A percentile compares a stretch with the other conserved stretches of the same genome.
phyloP scores from a whole-genome alignment of 2,113 vertebrate species.

The Upupa epops region DNA sequence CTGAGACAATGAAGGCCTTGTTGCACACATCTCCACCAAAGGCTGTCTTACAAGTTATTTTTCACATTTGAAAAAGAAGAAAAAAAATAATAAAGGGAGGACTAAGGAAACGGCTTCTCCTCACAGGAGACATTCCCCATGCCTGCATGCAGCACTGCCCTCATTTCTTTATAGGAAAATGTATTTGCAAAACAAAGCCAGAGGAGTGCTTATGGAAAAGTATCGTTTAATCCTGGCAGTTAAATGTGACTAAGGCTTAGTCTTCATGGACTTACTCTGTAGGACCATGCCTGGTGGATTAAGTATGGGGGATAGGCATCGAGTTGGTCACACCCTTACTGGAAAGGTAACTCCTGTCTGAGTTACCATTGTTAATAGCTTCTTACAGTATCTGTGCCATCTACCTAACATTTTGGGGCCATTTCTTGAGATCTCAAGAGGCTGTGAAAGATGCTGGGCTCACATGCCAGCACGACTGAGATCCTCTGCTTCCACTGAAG shows the following conservation, averaged over 20 bases:
- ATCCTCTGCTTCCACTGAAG: neutral
- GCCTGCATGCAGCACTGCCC: neutral
- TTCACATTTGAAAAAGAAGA: neutral
- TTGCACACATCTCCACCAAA: conserved; percentile 68
- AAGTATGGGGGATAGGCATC: neutral
- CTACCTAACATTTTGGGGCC: neutral
- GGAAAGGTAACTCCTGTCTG: neutral
- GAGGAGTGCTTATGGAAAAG: neutral
- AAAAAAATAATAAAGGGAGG: neutral
- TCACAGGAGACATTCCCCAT: neutral
- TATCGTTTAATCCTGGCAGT: neutral
- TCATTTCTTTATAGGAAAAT: neutral
- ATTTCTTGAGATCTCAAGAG: neutral
- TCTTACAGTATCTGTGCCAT: neutral
- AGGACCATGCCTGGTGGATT: neutral
- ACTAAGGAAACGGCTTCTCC: conserved; percentile 5
- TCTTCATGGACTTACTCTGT: neutral
- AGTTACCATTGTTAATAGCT: neutral
- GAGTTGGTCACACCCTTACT: neutral
- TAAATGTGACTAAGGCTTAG: neutral
- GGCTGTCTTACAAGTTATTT: conserved; percentile 43
- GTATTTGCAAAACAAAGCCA: neutral
- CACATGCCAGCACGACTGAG: fast-evolving
- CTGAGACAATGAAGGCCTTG: conserved; percentile 85
- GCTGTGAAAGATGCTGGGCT: neutral